Conservation (phyloP, 2,113 vertebrate species). For the Centropus unirufus region DNA sequence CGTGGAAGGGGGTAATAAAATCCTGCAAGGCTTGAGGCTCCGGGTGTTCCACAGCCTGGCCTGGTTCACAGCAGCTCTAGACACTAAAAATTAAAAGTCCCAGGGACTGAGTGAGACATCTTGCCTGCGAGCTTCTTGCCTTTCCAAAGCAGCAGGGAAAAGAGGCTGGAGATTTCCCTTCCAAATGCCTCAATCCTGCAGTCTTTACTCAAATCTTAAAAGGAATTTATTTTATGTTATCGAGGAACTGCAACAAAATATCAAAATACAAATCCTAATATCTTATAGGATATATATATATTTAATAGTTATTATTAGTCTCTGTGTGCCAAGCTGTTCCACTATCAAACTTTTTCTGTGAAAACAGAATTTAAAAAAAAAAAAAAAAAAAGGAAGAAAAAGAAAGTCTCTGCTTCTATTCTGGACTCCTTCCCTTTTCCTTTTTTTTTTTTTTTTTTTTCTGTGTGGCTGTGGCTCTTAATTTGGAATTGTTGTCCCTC, state of each 20-base stretch:
- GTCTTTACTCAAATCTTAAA: background rate
- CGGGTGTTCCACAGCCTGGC: constrained; percentile 30
- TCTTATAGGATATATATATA: too few relatives aligned
- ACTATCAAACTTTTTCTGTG: background rate
- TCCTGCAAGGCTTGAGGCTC: background rate
- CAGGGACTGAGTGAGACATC: background rate
- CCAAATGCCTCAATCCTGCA: background rate
- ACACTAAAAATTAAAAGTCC: constrained; percentile 69
- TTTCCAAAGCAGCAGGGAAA: background rate
- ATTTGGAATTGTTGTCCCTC: constrained; percentile 44
- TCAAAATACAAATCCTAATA: background rate
- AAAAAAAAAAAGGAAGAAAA: background rate
- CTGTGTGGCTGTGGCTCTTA: constrained; percentile 18
- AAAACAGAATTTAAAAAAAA: background rate
- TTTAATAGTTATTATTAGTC: too few relatives aligned
- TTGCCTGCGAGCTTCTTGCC: background rate
- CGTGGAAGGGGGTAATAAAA: constrained; percentile 68
- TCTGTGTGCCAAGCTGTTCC: background rate
- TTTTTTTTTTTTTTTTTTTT: background rate
- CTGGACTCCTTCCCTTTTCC: rapidly evolving
- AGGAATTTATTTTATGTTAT: background rate
- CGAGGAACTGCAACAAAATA: background rate
- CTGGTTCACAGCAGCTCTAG: background rate
- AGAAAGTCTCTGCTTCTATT: background rate
- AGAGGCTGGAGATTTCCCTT: background rate